Base-by-base conservation (phyloP, 1,140 invertebrate species). In the Fopius arisanus region DNA sequence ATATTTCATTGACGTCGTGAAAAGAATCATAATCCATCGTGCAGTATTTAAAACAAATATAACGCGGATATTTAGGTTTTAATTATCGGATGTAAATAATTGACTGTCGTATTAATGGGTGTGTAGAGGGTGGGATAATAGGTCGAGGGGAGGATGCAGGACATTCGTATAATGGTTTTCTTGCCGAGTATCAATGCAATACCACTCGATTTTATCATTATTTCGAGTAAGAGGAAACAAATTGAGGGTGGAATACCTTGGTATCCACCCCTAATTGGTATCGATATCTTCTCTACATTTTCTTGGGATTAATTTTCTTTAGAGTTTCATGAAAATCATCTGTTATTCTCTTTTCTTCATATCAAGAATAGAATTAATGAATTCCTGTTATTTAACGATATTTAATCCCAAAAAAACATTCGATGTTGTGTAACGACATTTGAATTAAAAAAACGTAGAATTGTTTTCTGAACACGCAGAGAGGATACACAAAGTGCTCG, bases 131-230 rank as follows among this genome's bases (percentile, higher is more conserved):
- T 69, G 43, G 29, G 43, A 29, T 12, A 19, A 51, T 62, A 37
- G 51, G 21, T 67, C 21, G 33, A 69, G 28, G 54, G 70, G 23
- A 66, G 41, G 70, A 63, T 72, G 70, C 62, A 31, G 59, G 70
- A 48, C 70, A 66, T 66, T 37, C 70, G 70, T 65, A 29, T 19
- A 41, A 2, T 14, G 31, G 31, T 6, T 62, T 41, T 71, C 70
- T 72, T 72, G 70, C 70, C 70, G 51, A 66, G 16, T 66, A 33
- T 28, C n/a, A 43, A 14, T 29, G 48, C 19, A n/a, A 31, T 31
- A 29, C 31, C 26, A 43, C 19, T 28, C 21, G 19, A 28, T 37
- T 37, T 37, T 12, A 37, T 37, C 12, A 37, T 10, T 37, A 31
- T 31, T 31, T 31, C 29, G 3, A 37, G 33, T 37, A 12, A 37